phyloP scores from a whole-genome alignment of 2,888 invertebrate genomes.

The Liposcelis brunnea region DNA sequence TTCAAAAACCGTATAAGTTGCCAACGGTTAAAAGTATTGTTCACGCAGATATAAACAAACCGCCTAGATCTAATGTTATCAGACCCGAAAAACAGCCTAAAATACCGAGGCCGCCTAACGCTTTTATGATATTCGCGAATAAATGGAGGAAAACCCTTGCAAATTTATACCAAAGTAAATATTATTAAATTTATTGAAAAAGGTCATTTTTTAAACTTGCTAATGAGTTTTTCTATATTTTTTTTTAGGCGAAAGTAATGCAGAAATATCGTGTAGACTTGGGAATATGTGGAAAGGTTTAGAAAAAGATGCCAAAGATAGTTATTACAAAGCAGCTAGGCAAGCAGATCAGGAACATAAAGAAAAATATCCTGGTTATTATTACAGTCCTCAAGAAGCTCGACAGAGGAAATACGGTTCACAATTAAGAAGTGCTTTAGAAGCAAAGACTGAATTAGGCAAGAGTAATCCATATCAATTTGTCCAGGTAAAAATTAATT shows the following conservation, averaged over 20 bases:
- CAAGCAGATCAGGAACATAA: conserved; percentile 29
- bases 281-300: conserved; percentile 33
- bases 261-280: conserved; percentile 31
- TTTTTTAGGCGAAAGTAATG: conserved; percentile 26
- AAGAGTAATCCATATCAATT: no score
- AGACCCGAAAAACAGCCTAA: conserved; percentile 17
- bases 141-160: conserved; percentile 31
- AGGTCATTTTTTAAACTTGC: conserved; percentile 6
- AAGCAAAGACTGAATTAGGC: no score
- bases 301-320: conserved; percentile 25
- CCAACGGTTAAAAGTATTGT: no score
- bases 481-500: no score
- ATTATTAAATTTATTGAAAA: no score
- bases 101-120: conserved; percentile 30
- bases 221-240: conserved; percentile 8
- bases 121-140: conserved; percentile 35
- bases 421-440: no score
- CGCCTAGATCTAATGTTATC: no score
- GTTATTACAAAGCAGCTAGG: conserved; percentile 27
- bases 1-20: no score
- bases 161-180: conserved; percentile 26
- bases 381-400: conserved; percentile 28
- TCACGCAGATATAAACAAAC: no score
- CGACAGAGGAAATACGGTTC: conserved; percentile 21
- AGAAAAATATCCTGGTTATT: conserved; percentile 20